Evolutionary conservation across 2,113 vertebrate genomes (phyloP), one percentile per base, ranked within the genome.

Genomic region (Oceanodroma tethys): DNA sequence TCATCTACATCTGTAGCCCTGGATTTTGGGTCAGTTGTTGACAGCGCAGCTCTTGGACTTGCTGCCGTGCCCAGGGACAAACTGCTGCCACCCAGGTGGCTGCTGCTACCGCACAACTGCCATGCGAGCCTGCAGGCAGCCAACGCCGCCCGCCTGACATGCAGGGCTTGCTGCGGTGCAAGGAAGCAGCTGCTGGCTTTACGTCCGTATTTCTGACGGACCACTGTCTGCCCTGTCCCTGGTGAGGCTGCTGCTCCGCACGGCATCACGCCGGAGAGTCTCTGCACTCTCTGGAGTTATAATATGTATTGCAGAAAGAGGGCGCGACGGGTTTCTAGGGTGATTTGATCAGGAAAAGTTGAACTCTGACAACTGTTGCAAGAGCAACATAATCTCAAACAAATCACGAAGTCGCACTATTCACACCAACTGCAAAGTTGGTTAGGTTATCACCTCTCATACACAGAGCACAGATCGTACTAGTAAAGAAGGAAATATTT

Each of bases 91-190:
- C 40, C 19, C 81, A 75, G 60, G 34, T 71, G 88, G 47, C 47
- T 82, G 30, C 53, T 4, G 8, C 47, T 17, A 25, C 59, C 59
- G 27, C 11, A 25, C 59, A 12, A 62, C 36, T 12, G 58, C 38
- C 55, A 7, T 8, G 17, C 52, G 72, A 42, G 63, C 48, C 87
- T n/a, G 15, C 26, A 13, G 68, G 76, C 43, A 18, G 34, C 11
- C 73, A 75, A 4, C 0, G 2, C 42, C 3, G 8, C 29, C 36
- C 0, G 0, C 40, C 65, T 67, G 59, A n/a, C 4, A 1, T 7
- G 40, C 42, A n/a, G 67, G 36, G 34, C 73, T 34, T 58, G 43
- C 20, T 68, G 45, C 43, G 23, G 53, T 12, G n/a, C 16, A 38
- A 74, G 23, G 36, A 36, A 25, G 15, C 2, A n/a, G 43, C 52